Percentiles rank a stretch among this genome's conserved stretches.
Conservation (phyloP, 1,140 invertebrate species). For the Onthophagus taurus region DNA sequence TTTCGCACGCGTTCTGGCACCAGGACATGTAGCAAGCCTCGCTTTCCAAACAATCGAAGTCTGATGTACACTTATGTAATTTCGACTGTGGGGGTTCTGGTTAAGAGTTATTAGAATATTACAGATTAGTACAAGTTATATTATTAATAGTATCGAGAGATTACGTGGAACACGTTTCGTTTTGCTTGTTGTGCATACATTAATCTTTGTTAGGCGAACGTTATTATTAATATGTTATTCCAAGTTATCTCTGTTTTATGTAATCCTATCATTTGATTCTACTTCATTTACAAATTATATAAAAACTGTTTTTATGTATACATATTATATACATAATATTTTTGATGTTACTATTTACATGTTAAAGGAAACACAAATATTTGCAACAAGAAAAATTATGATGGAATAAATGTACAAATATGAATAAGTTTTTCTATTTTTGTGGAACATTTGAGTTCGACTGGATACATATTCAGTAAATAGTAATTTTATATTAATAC, state of each 20-base stretch:
- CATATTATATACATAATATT: too few relatives aligned
- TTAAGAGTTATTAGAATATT: constrained; percentile 16
- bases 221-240: neutral
- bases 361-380: too few relatives aligned
- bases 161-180: neutral
- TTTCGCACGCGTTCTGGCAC: constrained; percentile 64
- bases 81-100: constrained; percentile 56
- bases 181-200: neutral
- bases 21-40: constrained; percentile 65
- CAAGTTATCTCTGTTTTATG: neutral
- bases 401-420: too few relatives aligned
- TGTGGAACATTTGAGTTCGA: too few relatives aligned
- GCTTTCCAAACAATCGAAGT: constrained; percentile 62
- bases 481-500: too few relatives aligned
- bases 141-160: neutral
- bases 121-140: constrained; percentile 7
- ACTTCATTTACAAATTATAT: neutral
- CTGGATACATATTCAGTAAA: neutral
- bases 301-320: too few relatives aligned
- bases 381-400: too few relatives aligned
- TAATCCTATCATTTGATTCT: neutral
- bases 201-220: neutral
- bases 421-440: too few relatives aligned
- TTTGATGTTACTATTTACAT: too few relatives aligned
- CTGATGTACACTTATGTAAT: constrained; percentile 58